Evolutionary conservation across 2,797 vertebrate genomes (phyloP), one percentile per base, ranked within the genome.

Genomic region (Diplodus puntazzo): DNA sequence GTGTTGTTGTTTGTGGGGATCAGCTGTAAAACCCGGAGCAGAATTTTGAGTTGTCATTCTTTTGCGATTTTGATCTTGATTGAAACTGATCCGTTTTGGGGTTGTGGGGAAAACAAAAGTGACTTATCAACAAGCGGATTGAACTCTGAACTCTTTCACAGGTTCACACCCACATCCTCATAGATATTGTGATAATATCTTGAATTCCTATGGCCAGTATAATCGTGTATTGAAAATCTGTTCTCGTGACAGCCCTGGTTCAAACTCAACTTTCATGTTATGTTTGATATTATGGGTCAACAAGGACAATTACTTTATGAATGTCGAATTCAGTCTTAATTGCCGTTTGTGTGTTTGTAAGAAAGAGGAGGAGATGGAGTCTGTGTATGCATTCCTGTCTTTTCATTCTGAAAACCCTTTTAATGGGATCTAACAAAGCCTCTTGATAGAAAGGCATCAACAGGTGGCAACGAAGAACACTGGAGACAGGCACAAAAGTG

Each of bases 381-480:
- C 55, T 66, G 63, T 77, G 30, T 34, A 12, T 49, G 49, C 25
- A 46, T 77, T 39, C 46, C 13, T 62, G 71, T 61, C 81, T 78
- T 83, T 83, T 82, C 82, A 79, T 55, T 55, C 63, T 64, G 62
- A 78, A 68, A 81, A 83, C 69, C 27, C 14, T 42, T 63, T 61
- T 67, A 64, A 73, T 42, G 21, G 64, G 25, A 45, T 63, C 67
- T 67, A n/a, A 76, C 80, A 89, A 89, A 84, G 81, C 71, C 45
- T 85, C 30, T 2, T 61, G 60, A 81, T 72, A 83, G 68, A 88
- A 83, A 82, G 71, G 73, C 76, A 90, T 81, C 88, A 90, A 92
- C 93, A 94, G 92, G 88, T 93, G 90, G 89, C 77, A 79, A 45
- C 74, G 73, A 80, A 53, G 21, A 81, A 79, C 34, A 71, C 71